Evolutionary conservation across 2,888 invertebrate species (phyloP), one percentile per base, ranked within the genome.

Genomic region (Cheiracanthium punctorium): DNA sequence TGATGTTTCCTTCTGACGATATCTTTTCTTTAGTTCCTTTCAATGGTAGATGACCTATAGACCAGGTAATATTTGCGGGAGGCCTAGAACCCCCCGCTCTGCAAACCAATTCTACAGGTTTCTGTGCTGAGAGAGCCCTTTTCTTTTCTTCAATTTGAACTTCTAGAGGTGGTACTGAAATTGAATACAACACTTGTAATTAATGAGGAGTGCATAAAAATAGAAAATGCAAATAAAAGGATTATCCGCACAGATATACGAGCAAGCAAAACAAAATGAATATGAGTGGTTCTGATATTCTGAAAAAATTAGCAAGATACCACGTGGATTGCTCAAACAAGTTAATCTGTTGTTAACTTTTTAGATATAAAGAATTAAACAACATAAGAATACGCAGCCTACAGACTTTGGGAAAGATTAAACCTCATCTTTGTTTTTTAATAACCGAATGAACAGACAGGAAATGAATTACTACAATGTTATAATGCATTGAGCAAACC

Each of bases 31-130:
- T 88, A 5, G 89, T 89, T 52, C 86, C 80, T 87, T 94, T 94
- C 91, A 96, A 95, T 90, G 94, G 94, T 89, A 94, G 93, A n/a
- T 52, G 52, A 91, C 96, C 95, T 92, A 96, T 94, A 94, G 95
- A 96, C 97, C 97, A 97, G 0, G 95, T 94, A 88, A 97, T 95
- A 90, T 95, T 94, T 0, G 97, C 96, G 1, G 88, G 84, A 1
- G 88, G 88, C 24, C 88, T 24, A 0, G 88, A 88, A 0, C 88
- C 88, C 0, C 76, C 80, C 0, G 88, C 87, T n/a, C 87, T 32
- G 28, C 88, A 88, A 28, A 85, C 82, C 37, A 88, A 33, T 14
- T 88, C 87, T n/a, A 85, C 87, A 12, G 82, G 76, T 37, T 85
- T 82, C 29, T 84, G 80, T 12, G 88, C 88, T 0, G 87, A 87